These are phyloP conservation scores for Apogon talboti DNA, from an alignment of 2,797 vertebrate genomes.

Conservation along the genomic window DNA sequence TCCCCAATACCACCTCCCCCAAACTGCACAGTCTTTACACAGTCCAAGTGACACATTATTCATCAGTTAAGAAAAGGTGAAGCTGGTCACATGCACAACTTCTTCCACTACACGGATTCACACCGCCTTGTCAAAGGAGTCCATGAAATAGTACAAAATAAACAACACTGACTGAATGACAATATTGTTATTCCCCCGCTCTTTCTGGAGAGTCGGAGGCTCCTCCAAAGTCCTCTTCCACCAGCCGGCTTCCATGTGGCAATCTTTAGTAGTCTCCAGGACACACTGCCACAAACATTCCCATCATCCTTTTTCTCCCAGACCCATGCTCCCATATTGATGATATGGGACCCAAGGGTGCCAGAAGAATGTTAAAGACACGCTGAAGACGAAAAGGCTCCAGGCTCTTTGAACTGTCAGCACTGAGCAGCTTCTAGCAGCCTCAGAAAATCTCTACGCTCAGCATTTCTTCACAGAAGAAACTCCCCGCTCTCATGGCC, in stretches of 20 bases:
- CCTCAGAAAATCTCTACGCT: conserved; percentile 63
- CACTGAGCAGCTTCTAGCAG: conserved; percentile 70
- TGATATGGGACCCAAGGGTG: conserved; percentile 58
- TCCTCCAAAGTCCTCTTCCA: conserved; percentile 57
- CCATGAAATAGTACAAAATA: conserved; percentile 79
- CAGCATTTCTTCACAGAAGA: conserved; percentile 98
- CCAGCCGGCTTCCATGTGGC: conserved; percentile 47
- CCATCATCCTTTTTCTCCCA: conserved; percentile 43
- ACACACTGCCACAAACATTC: conserved; percentile 60
- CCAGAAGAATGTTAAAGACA: conserved; percentile 72
- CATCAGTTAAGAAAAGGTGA: conserved; percentile 83
- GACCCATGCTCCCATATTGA: conserved; percentile 43
- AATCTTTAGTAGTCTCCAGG: conserved; percentile 61
- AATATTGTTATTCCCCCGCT: conserved; percentile 65
- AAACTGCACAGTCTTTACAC: conserved; percentile 67
- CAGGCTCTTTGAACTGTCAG: conserved; percentile 73
- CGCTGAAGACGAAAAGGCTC: conserved; percentile 70
- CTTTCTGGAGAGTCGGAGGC: conserved; percentile 65
- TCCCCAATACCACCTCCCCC: conserved; percentile 54
- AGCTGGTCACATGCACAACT: conserved; percentile 90
- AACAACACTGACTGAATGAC: conserved; percentile 69
- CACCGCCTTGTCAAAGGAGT: conserved; percentile 75
- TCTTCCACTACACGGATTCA: conserved; percentile 74
- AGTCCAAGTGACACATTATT: conserved; percentile 79
- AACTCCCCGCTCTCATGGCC: conserved; percentile 91